Evolutionary conservation across 2,797 vertebrate genomes (phyloP), one percentile per base, ranked within the genome.

Genomic region (Galago senegalensis): DNA sequence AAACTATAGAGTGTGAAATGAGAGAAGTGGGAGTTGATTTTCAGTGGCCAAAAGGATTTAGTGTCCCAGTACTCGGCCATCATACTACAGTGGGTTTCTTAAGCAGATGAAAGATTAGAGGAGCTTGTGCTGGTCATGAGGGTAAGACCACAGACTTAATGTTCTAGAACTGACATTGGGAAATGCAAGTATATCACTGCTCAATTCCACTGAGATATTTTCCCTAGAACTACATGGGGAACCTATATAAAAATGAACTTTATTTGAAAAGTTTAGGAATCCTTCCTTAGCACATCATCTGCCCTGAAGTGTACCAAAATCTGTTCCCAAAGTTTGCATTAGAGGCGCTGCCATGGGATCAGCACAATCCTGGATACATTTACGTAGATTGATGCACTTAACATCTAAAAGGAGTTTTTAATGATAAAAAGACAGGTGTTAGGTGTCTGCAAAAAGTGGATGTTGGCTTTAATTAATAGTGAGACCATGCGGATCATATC

Each of bases 141-240:
- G 70, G 65, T 96, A 89, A 93, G 56, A 0, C 8, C 27, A 80
- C 7, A 16, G 49, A 95, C n/a, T 49, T 84, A 77, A 94, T 94
- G 56, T 97, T 98, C 93, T 97, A 96, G 95, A 95, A 97, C 70
- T 96, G 40, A 29, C 84, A 77, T 92, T 95, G 97, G 25, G 86
- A 96, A 97, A 87, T 70, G 69, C 25, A 90, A 94, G 69, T 85
- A 91, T 89, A 80, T 96, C 37, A 61, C n/a, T 85, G 34, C 10
- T 69, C 29, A 53, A 2, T 81, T 93, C 72, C 63, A 27, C 79
- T 67, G 46, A 92, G 76, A 37, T 91, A 23, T 81, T 80, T 83
- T 34, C n/a, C 27, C 29, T 67, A 5, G 63, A 97, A 81, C 8
- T 40, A 84, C 81, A 27, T 18, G 83, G 63, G 87, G 93, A 84